Evolutionary conservation across 1,140 invertebrate species (phyloP), one percentile per base, ranked within the genome.

Genomic region (Drosophila ananassae): DNA sequence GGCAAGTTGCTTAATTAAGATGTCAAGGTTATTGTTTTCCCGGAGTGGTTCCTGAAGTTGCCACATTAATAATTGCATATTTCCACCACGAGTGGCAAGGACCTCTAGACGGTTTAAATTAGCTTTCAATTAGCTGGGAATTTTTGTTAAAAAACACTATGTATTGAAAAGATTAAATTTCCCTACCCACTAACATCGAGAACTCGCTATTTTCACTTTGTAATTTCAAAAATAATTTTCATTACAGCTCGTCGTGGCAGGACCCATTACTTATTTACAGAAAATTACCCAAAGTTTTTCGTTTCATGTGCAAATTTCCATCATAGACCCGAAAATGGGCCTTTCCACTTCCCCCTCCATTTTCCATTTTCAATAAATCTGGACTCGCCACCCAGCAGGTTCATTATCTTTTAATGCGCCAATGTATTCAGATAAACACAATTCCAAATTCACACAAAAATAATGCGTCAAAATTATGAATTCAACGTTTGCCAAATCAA

Each of bases 401-500:
- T 81, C 71, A 89, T 87, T 87, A 87, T 89, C 83, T 68, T 79
- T 78, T 89, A 82, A 82, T 82, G 74, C 61, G 62, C 28, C 56
- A 77, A 51, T 58, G 66, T 73, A 59, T 83, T 71, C 64, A 52
- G 77, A 84, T 84, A 85, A 85, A 81, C 64, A 81, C 64, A 87
- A 81, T 78, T 78, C 62, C 50, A 78, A 85, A 85, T 87, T 82
- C 82, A 87, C 82, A 51, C 82, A 85, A 82, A 85, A 87, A 87
- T 87, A 87, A 87, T 87, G 82, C 82, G 82, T 87, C 83, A 89
- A 89, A 87, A 87, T 87, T 87, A 87, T 89, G 66, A 89, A 87
- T 87, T 87, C 82, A 87, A 87, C 83, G 85, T 87, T 87, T 89
- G 79, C 62, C 82, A 89, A 87, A 87, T 87, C 82, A 87, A 87